phyloP scores from a whole-genome alignment of 92 coral and sea anemone genomes.

The Virgularia gustaviana region DNA sequence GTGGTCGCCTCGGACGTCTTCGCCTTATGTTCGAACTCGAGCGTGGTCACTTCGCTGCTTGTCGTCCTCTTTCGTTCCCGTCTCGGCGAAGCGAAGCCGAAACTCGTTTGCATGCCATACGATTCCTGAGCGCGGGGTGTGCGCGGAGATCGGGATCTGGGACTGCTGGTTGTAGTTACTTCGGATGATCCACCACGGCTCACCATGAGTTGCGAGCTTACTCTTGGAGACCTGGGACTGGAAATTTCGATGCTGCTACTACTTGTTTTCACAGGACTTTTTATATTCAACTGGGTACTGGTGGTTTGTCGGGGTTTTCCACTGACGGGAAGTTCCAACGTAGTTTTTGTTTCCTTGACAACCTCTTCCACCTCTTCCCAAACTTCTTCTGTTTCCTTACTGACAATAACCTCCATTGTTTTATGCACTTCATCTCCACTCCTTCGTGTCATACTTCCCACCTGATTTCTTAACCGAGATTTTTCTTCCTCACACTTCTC shows the following conservation, averaged over 20 bases:
- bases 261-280: background rate
- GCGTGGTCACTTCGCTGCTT: constrained; percentile 23
- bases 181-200: background rate
- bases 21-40: constrained; percentile 35
- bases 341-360: constrained; percentile 51
- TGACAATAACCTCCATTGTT: constrained; percentile 21
- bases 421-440: constrained; percentile 6
- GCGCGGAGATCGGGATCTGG: constrained; percentile 4
- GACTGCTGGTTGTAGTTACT: background rate
- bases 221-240: constrained; percentile 20
- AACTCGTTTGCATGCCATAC: constrained; percentile 3
- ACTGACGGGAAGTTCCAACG: constrained; percentile 60
- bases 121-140: background rate
- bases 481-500: constrained; percentile 64
- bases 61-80: constrained; percentile 27
- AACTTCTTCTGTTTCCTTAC: constrained; percentile 51
- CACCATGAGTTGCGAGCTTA: constrained; percentile 1
- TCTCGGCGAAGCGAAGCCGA: background rate
- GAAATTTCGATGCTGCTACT: background rate
- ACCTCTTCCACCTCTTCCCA: constrained; percentile 53
- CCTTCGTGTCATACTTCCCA: background rate
- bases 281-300: constrained; percentile 62
- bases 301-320: constrained; percentile 61
- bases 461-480: constrained; percentile 49
- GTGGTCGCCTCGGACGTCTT: background rate